A percentile compares a stretch with the other conserved stretches of the same genome.
Conservation (phyloP, 2,888 invertebrate species). For the Tetrapedia diversipes region DNA sequence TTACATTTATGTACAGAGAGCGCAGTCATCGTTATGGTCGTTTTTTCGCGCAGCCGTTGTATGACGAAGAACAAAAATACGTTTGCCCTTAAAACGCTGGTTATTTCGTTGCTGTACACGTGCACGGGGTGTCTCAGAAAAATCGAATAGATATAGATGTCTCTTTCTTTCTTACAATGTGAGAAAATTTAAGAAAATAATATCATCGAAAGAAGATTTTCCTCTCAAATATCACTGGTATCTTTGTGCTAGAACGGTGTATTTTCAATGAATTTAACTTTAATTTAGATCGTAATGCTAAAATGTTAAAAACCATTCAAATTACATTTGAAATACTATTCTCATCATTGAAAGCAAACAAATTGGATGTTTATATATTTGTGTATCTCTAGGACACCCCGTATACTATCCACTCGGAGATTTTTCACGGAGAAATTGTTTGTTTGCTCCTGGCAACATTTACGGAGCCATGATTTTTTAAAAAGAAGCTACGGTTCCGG, state of each 20-base stretch:
- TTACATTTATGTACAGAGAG: slow-evolving; percentile 19
- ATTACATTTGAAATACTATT: too few relatives aligned
- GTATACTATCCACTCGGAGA: slow-evolving; percentile 7
- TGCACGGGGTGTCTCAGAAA: neutral
- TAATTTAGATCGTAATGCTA: too few relatives aligned
- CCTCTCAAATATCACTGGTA: too few relatives aligned
- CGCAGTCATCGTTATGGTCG: neutral
- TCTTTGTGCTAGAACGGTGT: too few relatives aligned
- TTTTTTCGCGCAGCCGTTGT: slow-evolving; percentile 1
- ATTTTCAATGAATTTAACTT: too few relatives aligned
- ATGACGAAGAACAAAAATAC: neutral
- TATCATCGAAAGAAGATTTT: too few relatives aligned
- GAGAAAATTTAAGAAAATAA: too few relatives aligned
- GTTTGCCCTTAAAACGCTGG: slow-evolving; percentile 13
- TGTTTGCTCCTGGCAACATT: slow-evolving; percentile 32
- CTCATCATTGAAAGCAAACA: too few relatives aligned
- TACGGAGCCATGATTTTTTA: slow-evolving; percentile 15
- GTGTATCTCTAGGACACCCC: neutral
- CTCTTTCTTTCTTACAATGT: too few relatives aligned
- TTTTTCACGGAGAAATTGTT: slow-evolving; percentile 17
- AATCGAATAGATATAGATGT: too few relatives aligned
- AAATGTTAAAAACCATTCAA: too few relatives aligned
- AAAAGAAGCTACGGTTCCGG: slow-evolving; percentile 11
- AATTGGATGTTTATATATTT: slow-evolving; percentile 10
- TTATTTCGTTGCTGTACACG: slow-evolving; percentile 7